Conservation (phyloP, 2,113 vertebrate species). For the Dinomys branickii region DNA sequence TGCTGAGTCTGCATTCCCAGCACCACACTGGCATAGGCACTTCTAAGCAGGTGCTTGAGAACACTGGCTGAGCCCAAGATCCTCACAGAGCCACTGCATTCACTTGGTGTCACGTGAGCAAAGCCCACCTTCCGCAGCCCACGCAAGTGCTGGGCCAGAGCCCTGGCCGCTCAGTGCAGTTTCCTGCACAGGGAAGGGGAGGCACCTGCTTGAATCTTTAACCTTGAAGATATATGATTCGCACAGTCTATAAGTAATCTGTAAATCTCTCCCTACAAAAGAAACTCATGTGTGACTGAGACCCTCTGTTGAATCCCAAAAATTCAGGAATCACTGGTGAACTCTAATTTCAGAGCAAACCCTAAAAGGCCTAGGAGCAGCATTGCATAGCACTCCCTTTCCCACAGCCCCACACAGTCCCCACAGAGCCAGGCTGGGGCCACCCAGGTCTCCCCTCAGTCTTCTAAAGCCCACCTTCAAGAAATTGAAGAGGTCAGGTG, state of each 20-base stretch:
- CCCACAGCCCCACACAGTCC: neutral
- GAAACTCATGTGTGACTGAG: neutral
- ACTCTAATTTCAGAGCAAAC: neutral
- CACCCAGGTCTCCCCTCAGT: rapidly evolving
- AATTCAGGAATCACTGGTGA: neutral
- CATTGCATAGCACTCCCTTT: rapidly evolving
- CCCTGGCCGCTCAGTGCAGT: neutral
- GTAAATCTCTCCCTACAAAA: neutral
- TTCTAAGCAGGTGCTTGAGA: neutral
- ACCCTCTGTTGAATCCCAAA: neutral
- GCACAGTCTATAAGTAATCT: neutral
- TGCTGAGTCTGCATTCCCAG: neutral
- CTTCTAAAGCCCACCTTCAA: neutral
- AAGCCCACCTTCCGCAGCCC: neutral
- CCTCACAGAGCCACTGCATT: neutral
- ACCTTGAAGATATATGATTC: neutral
- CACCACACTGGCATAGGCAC: neutral
- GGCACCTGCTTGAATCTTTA: neutral
- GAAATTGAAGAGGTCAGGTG: neutral
- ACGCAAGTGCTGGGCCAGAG: neutral
- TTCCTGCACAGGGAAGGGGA: neutral
- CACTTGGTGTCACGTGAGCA: rapidly evolving
- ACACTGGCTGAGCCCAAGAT: rapidly evolving
- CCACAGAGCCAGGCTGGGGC: neutral
- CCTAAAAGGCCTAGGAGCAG: neutral